phyloP scores from a whole-genome alignment of 2,797 vertebrate genomes.

The Fistularia commersonii region DNA sequence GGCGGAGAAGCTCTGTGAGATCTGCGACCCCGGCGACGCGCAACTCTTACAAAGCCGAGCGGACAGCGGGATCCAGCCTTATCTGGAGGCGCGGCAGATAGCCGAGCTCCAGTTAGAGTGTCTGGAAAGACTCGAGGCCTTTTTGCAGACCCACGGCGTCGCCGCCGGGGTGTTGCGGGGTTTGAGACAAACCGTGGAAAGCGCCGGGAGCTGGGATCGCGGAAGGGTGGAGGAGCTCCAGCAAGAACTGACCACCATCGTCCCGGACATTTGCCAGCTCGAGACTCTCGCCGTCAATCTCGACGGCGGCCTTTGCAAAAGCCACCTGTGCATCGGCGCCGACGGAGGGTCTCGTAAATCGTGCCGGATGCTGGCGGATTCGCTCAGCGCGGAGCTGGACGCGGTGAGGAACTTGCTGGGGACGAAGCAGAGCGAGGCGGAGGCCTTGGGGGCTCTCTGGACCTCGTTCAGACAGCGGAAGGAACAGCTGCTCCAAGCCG shows the following conservation, averaged over 20 bases:
- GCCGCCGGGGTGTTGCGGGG: conserved; percentile 70
- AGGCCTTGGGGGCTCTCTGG: conserved; percentile 83
- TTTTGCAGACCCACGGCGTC: conserved; percentile 75
- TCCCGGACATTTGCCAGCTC: conserved; percentile 79
- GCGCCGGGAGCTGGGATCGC: conserved; percentile 84
- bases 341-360: conserved; percentile 79
- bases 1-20: conserved; percentile 74
- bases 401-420: conserved; percentile 82
- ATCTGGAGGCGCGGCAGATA: conserved; percentile 81
- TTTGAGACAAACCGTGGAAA: conserved; percentile 84
- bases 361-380: conserved; percentile 83
- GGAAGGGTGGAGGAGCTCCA: conserved; percentile 82
- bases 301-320: conserved; percentile 85
- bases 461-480: conserved; percentile 84
- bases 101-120: conserved; percentile 77
- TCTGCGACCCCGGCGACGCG: conserved; percentile 77
- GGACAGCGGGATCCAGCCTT: conserved; percentile 86
- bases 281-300: conserved; percentile 81
- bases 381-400: conserved; percentile 82
- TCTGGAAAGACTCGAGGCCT: conserved; percentile 78
- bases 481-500: conserved; percentile 84
- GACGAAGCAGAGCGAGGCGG: conserved; percentile 85
- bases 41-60: conserved; percentile 77
- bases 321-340: conserved; percentile 83
- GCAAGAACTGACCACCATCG: conserved; percentile 75